Evolutionary conservation across 1,140 invertebrate species (phyloP), one percentile per base, ranked within the genome.

Genomic region (Drosophila guanche): DNA sequence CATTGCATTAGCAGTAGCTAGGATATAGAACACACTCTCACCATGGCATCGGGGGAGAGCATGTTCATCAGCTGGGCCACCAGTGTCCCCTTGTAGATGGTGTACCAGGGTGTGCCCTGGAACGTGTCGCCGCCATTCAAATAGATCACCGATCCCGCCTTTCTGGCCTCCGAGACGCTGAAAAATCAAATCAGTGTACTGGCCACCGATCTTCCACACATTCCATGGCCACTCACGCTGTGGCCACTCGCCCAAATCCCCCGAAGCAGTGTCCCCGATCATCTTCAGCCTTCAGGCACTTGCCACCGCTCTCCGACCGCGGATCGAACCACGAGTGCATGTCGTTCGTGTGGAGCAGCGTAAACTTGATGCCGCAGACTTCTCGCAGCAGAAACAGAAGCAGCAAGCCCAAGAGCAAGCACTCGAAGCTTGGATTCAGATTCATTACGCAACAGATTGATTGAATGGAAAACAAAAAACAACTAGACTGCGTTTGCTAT

Each of bases 91-190:
- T 95, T 95, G 90, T 95, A 95, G 0, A 95, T 79, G 0, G 94
- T 95, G 89, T 95, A 98, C 95, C 95, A 97, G 0, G 95, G 92
- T 0, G 96, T 96, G 1, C 97, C 97, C 50, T 97, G 96, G 89
- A 95, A 98, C 2, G 96, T 97, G 84, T 98, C 97, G 0, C 97
- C 97, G 2, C 95, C 97, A 83, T 97, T 97, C 1, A 98, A 91
- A 71, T 95, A 95, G 0, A 97, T 65, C 0, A 94, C 94, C 42
- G 94, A 93, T 1, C 93, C 93, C 1, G 93, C 91, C 37, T 85
- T 76, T 40, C 94, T 90, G 2, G 92, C 93, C 57, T 93, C 89
- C 43, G 93, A 92, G 22, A 95, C 92, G 43, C 93, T 93, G 10
- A 29, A 33, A 33, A 3, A 1, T n/a, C 5, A 3, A 37, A 37